Evolutionary conservation across 2,797 vertebrate species (phyloP).

Genomic region (Artibeus jamaicensis): DNA sequence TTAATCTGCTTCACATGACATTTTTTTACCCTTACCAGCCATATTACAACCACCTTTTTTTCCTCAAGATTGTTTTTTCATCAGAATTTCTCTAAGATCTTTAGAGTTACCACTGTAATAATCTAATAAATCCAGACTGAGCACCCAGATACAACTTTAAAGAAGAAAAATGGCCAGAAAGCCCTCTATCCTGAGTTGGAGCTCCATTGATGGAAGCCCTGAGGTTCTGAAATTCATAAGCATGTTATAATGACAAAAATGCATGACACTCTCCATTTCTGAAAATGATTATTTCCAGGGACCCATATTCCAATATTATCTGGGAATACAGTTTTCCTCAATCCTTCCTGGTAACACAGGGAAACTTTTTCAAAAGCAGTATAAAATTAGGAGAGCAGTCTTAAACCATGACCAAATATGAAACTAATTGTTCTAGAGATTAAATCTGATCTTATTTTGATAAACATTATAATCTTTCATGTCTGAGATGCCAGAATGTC

Average conservation of each 20-base stretch:
- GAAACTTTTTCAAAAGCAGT: neutral
- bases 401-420: neutral
- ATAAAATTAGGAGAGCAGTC: neutral
- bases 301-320: neutral
- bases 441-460: neutral
- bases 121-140: neutral
- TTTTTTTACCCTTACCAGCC: neutral
- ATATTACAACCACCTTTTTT: neutral
- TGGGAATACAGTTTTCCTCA: neutral
- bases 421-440: neutral
- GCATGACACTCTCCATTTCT: neutral
- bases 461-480: neutral
- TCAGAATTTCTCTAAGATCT: neutral
- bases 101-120: neutral
- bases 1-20: constrained; percentile 51
- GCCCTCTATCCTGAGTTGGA: neutral
- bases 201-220: accelerated
- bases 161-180: neutral
- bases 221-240: neutral
- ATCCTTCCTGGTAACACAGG: neutral
- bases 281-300: neutral
- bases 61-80: constrained; percentile 7
- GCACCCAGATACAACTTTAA: neutral
- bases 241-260: neutral
- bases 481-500: neutral